phyloP scores from a whole-genome alignment of 2,113 vertebrate genomes.

The Poeciliopsis occidentalis region DNA sequence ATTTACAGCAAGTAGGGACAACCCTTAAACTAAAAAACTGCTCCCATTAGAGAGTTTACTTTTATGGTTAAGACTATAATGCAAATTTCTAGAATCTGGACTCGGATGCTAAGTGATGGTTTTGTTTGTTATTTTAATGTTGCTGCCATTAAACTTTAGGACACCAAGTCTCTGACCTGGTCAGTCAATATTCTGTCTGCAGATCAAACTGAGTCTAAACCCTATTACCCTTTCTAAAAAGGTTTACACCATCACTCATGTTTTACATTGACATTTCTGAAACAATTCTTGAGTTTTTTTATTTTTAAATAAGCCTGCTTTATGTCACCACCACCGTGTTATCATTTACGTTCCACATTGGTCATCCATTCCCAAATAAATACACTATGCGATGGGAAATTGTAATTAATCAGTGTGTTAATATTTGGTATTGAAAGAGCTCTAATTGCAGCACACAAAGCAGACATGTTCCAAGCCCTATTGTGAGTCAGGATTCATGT shows the following conservation, averaged over 20 bases:
- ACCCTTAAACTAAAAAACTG: background rate
- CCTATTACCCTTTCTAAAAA: constrained; percentile 31
- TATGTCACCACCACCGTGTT: background rate
- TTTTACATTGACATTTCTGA: constrained; percentile 24
- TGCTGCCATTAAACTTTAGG: constrained; percentile 6
- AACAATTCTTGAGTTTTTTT: constrained; percentile 1
- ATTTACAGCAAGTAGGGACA: background rate
- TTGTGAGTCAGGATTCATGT: constrained; percentile 30
- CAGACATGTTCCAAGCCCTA: constrained; percentile 21
- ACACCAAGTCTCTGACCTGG: background rate
- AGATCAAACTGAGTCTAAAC: constrained; percentile 3
- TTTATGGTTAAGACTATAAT: background rate
- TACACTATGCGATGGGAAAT: background rate
- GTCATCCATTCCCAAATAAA: background rate
- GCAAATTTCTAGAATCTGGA: background rate
- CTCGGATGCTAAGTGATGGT: background rate
- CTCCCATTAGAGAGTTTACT: background rate
- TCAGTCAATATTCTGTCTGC: background rate
- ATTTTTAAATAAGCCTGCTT: background rate
- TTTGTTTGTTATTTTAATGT: background rate
- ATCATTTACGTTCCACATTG: constrained; percentile 9
- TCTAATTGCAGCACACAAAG: constrained; percentile 11
- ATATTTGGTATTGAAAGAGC: constrained; percentile 3
- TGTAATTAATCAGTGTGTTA: background rate
- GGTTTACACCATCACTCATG: constrained; percentile 23